These are phyloP conservation scores for Crotophaga sulcirostris DNA, from an alignment of 2,113 vertebrate genomes.

Conservation along the genomic window DNA sequence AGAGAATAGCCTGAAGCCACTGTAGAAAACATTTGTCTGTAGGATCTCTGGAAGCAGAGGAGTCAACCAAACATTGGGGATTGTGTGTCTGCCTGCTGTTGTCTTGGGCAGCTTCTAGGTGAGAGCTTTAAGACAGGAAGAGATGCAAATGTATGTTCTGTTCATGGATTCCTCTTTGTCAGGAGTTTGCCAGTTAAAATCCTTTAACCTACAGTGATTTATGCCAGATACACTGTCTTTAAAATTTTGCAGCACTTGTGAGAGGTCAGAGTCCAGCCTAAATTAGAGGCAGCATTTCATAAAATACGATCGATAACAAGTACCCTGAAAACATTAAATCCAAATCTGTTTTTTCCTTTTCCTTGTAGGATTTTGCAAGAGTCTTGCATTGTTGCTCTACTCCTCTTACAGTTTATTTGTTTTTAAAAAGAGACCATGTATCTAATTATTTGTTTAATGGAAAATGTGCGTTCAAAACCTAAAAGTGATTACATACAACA, in stretches of 20 bases:
- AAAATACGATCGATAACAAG: background rate
- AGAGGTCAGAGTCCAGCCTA: background rate
- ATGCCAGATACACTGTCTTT: background rate
- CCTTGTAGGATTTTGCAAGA: background rate
- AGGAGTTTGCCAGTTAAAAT: background rate
- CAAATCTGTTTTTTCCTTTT: background rate
- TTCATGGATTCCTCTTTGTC: background rate
- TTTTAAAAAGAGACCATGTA: background rate
- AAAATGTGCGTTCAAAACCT: background rate
- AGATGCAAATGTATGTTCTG: background rate
- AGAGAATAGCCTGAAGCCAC: background rate
- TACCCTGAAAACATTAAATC: background rate
- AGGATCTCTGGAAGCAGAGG: background rate
- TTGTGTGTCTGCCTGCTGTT: rapidly evolving
- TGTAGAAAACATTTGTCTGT: background rate
- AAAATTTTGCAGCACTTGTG: background rate
- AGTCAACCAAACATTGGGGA: background rate
- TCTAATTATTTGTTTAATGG: background rate
- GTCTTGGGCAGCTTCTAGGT: background rate
- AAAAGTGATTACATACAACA: background rate
- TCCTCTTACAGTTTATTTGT: background rate
- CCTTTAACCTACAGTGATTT: background rate
- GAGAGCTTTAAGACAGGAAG: background rate
- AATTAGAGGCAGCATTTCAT: background rate
- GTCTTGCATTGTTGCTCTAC: background rate